Percentiles rank a stretch among this genome's conserved stretches.
Evolutionary conservation across 1,140 invertebrate genomes (phyloP).

Genomic region (Microplitis mediator): DNA sequence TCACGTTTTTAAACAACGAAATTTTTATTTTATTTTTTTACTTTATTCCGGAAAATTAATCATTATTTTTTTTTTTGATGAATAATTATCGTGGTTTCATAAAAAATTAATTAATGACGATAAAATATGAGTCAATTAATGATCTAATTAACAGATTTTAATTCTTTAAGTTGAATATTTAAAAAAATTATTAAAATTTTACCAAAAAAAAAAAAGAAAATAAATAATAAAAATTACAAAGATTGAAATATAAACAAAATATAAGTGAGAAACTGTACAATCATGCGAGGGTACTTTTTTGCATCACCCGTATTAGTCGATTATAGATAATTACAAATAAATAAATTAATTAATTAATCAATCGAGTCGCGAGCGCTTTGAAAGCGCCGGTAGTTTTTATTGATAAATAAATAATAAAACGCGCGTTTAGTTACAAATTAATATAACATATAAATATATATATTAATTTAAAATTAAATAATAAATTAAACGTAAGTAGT

Average conservation of each 20-base stretch:
- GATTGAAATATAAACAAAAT: not conserved
- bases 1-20: not conserved
- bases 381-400: not conserved
- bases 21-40: slow-evolving; percentile 6
- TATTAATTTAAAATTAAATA: not conserved
- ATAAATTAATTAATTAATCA: not conserved
- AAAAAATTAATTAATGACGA: not conserved
- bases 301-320: not conserved
- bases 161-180: no score
- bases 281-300: slow-evolving; percentile 30
- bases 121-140: slow-evolving; percentile 38
- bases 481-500: slow-evolving; percentile 1
- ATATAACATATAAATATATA: not conserved
- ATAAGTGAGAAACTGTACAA: slow-evolving; percentile 38
- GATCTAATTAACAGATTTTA: not conserved
- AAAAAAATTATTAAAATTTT: no score
- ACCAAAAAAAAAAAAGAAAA: not conserved
- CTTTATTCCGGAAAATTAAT: not conserved
- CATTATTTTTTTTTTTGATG: slow-evolving; percentile 6
- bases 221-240: slow-evolving; percentile 13
- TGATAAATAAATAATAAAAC: not conserved
- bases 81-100: slow-evolving; percentile 23
- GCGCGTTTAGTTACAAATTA: slow-evolving; percentile 1
- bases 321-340: slow-evolving; percentile 3
- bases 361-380: not conserved